Evolutionary conservation across 1,140 invertebrate species (phyloP), one percentile per base, ranked within the genome.

Genomic region (Macrostomum lignano): DNA sequence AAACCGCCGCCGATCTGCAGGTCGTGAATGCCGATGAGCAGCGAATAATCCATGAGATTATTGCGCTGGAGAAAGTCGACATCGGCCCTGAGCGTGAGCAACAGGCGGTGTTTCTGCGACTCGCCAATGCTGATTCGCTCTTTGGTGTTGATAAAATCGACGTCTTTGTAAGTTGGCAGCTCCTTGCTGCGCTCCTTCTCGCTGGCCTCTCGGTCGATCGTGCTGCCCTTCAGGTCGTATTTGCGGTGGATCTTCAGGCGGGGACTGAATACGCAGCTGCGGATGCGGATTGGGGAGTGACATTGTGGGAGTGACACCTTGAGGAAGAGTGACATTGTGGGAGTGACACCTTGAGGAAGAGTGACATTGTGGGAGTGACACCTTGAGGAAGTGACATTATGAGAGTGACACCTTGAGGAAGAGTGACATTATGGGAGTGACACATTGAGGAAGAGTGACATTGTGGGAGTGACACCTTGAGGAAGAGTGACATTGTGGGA

Each of bases 21-120:
- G 55, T 91, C 81, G 49, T 88, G 78, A 42, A 88, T 71, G 38
- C 84, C 84, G 36, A 96, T 65, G 36, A 94, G 63, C 21, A 96
- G 60, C 33, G 81, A 91, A 55, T 96, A 96, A 59, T 96, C 86
- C 86, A 98, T 96, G 41, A 96, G 62, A 62, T 94, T 82, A 9
- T 28, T 28, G 9, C 14, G 5, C 19, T 28, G 26, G 19, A 28
- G 26, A 9, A 28, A 28, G n/a, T 74, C 78, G 25, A 84, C 76
- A 65, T 98, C 91, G 42, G 77, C 77, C 36, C 69, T 74, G 17
- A 98, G 61, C 1, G 73, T 91, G 50, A 84, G 72, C 56, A 94
- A 66, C 1, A 98, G 61, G 52, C 79, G 81, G 17, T 71, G 66
- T 54, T 91, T 94, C 10, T 77, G 74, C 30, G 86, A 76, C 13